These are phyloP conservation scores for Zonitis immaculata DNA, from an alignment of 2,888 invertebrate species.

Conservation along the genomic window DNA sequence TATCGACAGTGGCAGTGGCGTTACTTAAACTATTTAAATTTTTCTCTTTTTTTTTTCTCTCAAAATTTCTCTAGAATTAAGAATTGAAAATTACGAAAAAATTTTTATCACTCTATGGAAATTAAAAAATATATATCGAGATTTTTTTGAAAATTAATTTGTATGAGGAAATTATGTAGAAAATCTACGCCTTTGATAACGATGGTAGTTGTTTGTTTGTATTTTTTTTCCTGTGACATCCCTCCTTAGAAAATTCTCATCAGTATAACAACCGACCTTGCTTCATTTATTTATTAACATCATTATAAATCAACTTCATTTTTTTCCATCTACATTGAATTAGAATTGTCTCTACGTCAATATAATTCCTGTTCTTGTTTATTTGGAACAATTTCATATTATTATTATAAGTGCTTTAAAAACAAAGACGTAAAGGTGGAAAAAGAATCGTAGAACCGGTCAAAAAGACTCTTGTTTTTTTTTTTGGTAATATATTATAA, in stretches of 20 bases:
- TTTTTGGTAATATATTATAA: too few relatives aligned
- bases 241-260: slow-evolving; percentile 5
- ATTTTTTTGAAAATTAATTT: too few relatives aligned
- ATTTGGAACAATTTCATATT: slow-evolving; percentile 14
- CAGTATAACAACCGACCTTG: slow-evolving; percentile 21
- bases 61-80: neutral
- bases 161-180: too few relatives aligned
- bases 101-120: too few relatives aligned
- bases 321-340: neutral
- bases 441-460: slow-evolving; percentile 33
- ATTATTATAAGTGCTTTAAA: slow-evolving; percentile 21
- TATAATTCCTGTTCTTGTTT: slow-evolving; percentile 5
- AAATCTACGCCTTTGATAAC: neutral
- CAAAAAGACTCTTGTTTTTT: slow-evolving; percentile 41
- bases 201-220: neutral
- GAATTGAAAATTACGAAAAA: too few relatives aligned
- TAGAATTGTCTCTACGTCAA: slow-evolving; percentile 6
- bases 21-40: neutral
- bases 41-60: neutral
- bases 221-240: neutral
- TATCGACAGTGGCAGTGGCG: neutral
- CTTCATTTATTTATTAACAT: slow-evolving; percentile 18
- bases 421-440: slow-evolving; percentile 32
- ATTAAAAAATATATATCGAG: too few relatives aligned
- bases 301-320: slow-evolving; percentile 14